A percentile compares a stretch with the other conserved stretches of the same genome.
phyloP scores from a whole-genome alignment of 2,888 invertebrate genomes.

The Drosophila aldrichi region DNA sequence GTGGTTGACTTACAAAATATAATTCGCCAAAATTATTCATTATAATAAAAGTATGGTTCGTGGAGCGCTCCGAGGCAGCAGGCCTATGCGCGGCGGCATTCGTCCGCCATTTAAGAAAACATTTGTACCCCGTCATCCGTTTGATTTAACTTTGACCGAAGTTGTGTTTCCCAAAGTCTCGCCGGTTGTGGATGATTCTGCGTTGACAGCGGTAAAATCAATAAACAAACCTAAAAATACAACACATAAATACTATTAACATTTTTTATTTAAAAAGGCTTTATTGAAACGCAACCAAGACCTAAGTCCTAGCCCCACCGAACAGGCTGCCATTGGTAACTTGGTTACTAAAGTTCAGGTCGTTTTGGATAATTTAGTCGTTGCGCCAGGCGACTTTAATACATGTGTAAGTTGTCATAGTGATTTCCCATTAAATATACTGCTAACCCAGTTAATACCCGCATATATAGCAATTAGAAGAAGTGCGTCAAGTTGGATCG shows the following conservation, averaged over 20 bases:
- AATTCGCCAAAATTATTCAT: constrained; percentile 57
- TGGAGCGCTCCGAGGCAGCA: constrained; percentile 88
- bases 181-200: constrained; percentile 93
- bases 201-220: constrained; percentile 90
- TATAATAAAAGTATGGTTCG: constrained; percentile 88
- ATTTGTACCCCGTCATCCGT: constrained; percentile 91
- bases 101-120: constrained; percentile 89
- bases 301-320: constrained; percentile 94
- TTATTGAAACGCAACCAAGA: constrained; percentile 96
- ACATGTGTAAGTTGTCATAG: constrained; percentile 93
- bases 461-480: constrained; percentile 92
- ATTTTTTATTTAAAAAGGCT: constrained; percentile 87
- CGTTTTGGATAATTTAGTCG: constrained; percentile 96
- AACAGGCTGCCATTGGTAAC: constrained; percentile 96
- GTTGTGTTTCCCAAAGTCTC: constrained; percentile 94
- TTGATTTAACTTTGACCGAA: constrained; percentile 95
- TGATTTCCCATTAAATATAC: not conserved
- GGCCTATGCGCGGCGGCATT: constrained; percentile 88
- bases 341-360: constrained; percentile 98
- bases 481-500: constrained; percentile 98
- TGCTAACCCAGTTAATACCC: not conserved
- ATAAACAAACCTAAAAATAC: constrained; percentile 22
- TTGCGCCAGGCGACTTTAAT: constrained; percentile 96
- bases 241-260: not conserved
- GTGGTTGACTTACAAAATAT: constrained; percentile 17